Base-by-base conservation (phyloP, 2,797 vertebrate species). In the Siniperca undulata region DNA sequence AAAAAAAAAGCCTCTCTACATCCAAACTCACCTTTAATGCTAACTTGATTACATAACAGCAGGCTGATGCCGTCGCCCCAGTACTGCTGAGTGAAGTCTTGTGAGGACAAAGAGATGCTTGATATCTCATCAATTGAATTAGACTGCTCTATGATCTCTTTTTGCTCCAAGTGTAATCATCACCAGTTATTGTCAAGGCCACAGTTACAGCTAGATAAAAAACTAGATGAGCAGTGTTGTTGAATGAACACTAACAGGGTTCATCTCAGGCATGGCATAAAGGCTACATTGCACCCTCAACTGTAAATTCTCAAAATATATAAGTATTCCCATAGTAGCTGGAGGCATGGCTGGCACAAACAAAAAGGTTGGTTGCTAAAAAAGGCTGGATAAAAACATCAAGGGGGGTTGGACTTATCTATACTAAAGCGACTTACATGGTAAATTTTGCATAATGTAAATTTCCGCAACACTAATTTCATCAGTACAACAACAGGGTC, bases 31-130 rank as follows among this genome's bases (percentile, higher is more conserved):
- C 58, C 86, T 85, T 88, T 88, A 81, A 91, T 68, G 84, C 79
- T 83, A 84, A 89, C 75, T 67, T 36, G 70, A 80, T 93, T 92
- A 87, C 52, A 59, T 93, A 92, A 94, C 65, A 38, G 34, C 59
- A 48, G 64, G 27, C 40, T 78, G 78, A 73, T 62, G 87, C 74
- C 12, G 75, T 60, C 74, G 59, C 24, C n/a, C 72, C 44, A 56
- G 70, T 62, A 24, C 59, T 75, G 88, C 77, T 34, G 58, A 66
- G 50, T 24, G 10, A 68, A 76, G 87, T 86, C 86, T 73, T 72
- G 6, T 74, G 85, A 90, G 79, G 89, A 89, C 83, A 86, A 69
- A 30, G 65, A 73, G 55, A 84, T 68, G 60, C 38, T 62, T 66
- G 66, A 77, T 69, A 73, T 68, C 62, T 50, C 38, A 70, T 87